Evolutionary conservation across 2,797 vertebrate species (phyloP).

Genomic region (Etheostoma nigrum): DNA sequence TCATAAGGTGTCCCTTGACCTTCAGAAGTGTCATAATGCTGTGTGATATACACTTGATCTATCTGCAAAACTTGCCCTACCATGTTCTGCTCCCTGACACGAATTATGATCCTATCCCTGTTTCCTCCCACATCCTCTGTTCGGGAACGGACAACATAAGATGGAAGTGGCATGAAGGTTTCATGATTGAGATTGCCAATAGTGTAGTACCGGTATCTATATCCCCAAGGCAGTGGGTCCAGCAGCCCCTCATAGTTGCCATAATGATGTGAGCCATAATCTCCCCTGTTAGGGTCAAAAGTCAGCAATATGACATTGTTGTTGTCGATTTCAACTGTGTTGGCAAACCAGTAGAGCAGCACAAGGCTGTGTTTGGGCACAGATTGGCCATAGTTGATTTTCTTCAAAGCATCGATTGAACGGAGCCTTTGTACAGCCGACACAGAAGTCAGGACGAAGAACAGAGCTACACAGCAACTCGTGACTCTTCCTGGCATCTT

Average conservation of each 20-base stretch:
- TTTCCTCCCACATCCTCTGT: conserved; percentile 35
- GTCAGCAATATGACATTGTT: conserved; percentile 40
- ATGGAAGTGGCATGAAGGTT: conserved; percentile 34
- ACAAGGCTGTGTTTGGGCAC: conserved; percentile 66
- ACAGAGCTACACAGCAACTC: conserved; percentile 35
- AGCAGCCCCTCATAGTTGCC: conserved; percentile 66
- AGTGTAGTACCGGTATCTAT: conserved; percentile 62
- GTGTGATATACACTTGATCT: conserved; percentile 73
- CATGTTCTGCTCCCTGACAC: conserved; percentile 37
- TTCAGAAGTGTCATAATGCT: conserved; percentile 52
- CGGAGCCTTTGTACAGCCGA: conserved; percentile 36
- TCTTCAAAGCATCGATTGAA: conserved; percentile 61
- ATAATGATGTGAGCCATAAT: conserved; percentile 73
- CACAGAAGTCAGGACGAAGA: conserved; percentile 39
- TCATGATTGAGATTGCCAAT: conserved; percentile 64
- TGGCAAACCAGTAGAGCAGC: conserved; percentile 76
- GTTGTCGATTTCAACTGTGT: conserved; percentile 40
- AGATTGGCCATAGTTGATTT: conserved; percentile 37
- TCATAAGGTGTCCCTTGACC: conserved; percentile 57
- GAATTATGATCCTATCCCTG: conserved; percentile 70
- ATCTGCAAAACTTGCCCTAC: neutral
- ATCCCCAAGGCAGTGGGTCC: conserved; percentile 32
- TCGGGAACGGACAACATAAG: conserved; percentile 34
- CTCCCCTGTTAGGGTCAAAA: conserved; percentile 56
- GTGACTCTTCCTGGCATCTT: conserved; percentile 22